Percentiles rank a stretch among this genome's conserved stretches.
Evolutionary conservation across 2,888 invertebrate genomes (phyloP).

Genomic region (Spisula subtruncata): DNA sequence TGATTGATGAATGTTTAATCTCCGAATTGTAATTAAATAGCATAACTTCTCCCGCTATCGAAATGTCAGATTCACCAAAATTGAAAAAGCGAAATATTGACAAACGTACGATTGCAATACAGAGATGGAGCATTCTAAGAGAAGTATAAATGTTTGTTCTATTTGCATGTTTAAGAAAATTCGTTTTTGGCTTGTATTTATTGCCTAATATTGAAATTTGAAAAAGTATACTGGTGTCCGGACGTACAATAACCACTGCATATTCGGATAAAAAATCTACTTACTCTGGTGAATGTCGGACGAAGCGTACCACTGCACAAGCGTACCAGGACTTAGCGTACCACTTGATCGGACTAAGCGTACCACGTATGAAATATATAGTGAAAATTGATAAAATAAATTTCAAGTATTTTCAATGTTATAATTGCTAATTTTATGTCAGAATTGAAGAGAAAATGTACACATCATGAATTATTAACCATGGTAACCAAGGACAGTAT

Average conservation of each 20-base stretch:
- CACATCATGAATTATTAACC: too few relatives aligned
- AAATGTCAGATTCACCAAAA: conserved; percentile 17
- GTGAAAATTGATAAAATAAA: too few relatives aligned
- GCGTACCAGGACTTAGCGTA: too few relatives aligned
- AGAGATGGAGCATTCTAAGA: conserved; percentile 75
- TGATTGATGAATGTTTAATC: neutral
- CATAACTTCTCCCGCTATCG: neutral
- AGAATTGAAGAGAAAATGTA: too few relatives aligned
- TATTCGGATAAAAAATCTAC: conserved; percentile 18
- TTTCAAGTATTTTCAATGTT: too few relatives aligned
- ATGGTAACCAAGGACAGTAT: too few relatives aligned
- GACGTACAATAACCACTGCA: neutral
- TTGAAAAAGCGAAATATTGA: conserved; percentile 30
- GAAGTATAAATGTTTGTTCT: conserved; percentile 54
- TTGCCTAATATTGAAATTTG: neutral
- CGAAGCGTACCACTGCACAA: too few relatives aligned
- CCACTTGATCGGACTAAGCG: too few relatives aligned
- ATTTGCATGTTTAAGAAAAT: neutral
- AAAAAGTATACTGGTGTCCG: neutral
- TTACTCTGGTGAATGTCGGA: too few relatives aligned
- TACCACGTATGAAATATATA: too few relatives aligned
- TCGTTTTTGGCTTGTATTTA: neutral
- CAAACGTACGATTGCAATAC: conserved; percentile 50
- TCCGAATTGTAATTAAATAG: neutral
- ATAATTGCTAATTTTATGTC: too few relatives aligned